Conservation (phyloP, 2,797 vertebrate genomes). For the Microchirus variegatus region DNA sequence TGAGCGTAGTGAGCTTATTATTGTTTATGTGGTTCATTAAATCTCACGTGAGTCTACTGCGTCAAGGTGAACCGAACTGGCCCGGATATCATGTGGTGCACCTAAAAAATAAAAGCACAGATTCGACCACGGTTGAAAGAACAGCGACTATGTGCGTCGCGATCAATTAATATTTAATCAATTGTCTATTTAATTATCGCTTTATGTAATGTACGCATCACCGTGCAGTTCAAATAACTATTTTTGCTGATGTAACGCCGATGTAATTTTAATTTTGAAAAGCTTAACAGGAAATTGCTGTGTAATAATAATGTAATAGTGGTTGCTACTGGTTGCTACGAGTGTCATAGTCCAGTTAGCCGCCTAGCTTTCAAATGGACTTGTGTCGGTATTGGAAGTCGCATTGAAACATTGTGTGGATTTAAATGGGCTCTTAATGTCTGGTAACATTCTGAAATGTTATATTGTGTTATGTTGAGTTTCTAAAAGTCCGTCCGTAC, state of each 20-base stretch:
- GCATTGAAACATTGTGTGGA: not conserved
- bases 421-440: not conserved
- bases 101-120: constrained; percentile 12
- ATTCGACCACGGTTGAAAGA: accelerated
- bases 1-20: not conserved
- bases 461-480: not conserved
- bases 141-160: no score
- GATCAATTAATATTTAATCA: no score
- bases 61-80: not conserved
- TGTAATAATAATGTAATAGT: accelerated
- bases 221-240: accelerated
- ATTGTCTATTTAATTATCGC: no score
- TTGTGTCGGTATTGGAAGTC: not conserved
- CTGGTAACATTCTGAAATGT: not conserved
- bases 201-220: accelerated
- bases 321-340: not conserved
- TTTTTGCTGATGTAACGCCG: not conserved
- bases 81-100: not conserved
- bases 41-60: constrained; percentile 42
- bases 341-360: constrained; percentile 40
- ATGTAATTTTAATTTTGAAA: constrained; percentile 33
- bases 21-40: not conserved
- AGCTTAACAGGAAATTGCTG: not conserved
- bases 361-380: not conserved
- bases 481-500: not conserved